These are phyloP conservation scores for Epiblema foenella DNA, from an alignment of 2,888 invertebrate genomes.

Conservation along the genomic window DNA sequence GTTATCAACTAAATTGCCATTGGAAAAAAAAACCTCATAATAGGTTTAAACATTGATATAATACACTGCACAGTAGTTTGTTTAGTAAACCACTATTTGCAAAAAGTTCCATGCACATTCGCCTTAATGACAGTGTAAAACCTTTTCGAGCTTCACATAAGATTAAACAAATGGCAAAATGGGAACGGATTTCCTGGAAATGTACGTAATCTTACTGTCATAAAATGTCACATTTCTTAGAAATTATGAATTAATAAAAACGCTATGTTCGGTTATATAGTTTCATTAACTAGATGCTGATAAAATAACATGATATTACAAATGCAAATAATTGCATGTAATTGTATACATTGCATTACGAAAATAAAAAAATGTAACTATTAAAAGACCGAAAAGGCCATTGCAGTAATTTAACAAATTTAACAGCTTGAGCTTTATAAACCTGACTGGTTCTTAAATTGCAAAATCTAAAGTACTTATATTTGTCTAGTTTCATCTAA, in stretches of 20 bases:
- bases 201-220: conserved; percentile 24
- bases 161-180: conserved; percentile 30
- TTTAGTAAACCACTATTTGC: conserved; percentile 4
- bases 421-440: no score
- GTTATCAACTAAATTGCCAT: neutral
- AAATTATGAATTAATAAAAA: neutral
- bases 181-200: conserved; percentile 32
- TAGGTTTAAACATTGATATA: neutral
- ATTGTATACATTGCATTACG: no score
- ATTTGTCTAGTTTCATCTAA: no score
- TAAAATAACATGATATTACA: no score
- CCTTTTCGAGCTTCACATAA: conserved; percentile 14
- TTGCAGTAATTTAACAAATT: no score
- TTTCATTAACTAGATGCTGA: no score
- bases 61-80: neutral
- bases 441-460: no score
- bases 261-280: neutral
- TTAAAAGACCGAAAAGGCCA: no score
- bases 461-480: no score
- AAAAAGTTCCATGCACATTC: conserved; percentile 7
- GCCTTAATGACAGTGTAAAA: conserved; percentile 10
- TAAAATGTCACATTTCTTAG: conserved; percentile 12
- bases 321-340: no score
- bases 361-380: no score
- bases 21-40: neutral